These are phyloP conservation scores for Aleiodes sp. DNA, from an alignment of 1,140 invertebrate genomes.

Conservation along the genomic window DNA sequence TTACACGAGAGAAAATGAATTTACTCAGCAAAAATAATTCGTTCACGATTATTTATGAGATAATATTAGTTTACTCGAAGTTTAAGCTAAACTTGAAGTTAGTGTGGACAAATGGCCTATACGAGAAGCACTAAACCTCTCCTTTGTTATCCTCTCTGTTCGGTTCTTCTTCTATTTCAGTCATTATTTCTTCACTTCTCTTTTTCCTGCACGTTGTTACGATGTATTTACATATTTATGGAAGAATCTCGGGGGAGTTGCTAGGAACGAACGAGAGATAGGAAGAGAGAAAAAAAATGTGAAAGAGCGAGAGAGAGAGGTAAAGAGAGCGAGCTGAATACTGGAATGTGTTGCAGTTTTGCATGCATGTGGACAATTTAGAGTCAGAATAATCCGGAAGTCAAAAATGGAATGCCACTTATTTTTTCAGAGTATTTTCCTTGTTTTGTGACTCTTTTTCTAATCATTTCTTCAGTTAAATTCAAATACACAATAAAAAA, in stretches of 20 bases:
- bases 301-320: no score
- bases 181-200: background rate
- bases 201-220: background rate
- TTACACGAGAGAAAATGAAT: no score
- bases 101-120: background rate
- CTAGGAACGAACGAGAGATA: background rate
- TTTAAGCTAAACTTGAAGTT: background rate
- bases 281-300: no score
- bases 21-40: no score
- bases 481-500: no score
- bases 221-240: constrained; percentile 6
- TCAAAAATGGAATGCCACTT: background rate
- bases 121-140: background rate
- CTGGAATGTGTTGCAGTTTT: background rate
- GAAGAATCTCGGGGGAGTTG: constrained; percentile 7
- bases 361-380: background rate
- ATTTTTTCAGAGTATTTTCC: background rate
- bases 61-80: background rate
- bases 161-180: no score
- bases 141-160: background rate
- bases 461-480: no score
- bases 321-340: background rate
- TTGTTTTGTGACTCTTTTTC: background rate
- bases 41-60: background rate
- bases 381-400: background rate